Percentiles rank a stretch among this genome's conserved stretches.
Conservation (phyloP, 1,140 invertebrate genomes). For the Anadara kagoshimensis region DNA sequence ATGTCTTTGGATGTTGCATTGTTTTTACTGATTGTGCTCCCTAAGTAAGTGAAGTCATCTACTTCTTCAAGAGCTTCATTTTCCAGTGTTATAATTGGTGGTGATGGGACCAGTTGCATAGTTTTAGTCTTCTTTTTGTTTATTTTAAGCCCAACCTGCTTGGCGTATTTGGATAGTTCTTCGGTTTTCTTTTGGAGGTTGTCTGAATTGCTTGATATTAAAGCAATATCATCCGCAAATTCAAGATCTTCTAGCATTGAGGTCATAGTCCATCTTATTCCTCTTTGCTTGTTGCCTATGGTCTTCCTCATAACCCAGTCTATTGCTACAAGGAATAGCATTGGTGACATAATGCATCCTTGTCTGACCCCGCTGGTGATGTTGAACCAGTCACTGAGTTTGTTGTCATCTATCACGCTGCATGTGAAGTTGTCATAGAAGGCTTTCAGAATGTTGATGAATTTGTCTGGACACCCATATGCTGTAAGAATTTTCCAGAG, state of each 20-base stretch:
- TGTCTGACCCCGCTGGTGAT: constrained; percentile 6
- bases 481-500: constrained; percentile 6
- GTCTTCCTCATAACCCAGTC: constrained; percentile 44
- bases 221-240: constrained; percentile 32
- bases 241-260: constrained; percentile 34
- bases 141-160: constrained; percentile 14
- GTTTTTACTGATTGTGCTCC: constrained; percentile 4
- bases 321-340: constrained; percentile 19
- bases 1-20: neutral
- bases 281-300: constrained; percentile 22
- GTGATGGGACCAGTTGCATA: constrained; percentile 4
- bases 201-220: constrained; percentile 14
- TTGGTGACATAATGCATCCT: constrained; percentile 17
- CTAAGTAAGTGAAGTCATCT: constrained; percentile 10
- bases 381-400: neutral
- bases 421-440: constrained; percentile 10
- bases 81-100: neutral
- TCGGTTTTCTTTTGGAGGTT: constrained; percentile 4
- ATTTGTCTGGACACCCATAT: constrained; percentile 9
- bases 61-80: neutral
- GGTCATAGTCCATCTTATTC: constrained; percentile 31
- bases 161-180: constrained; percentile 1
- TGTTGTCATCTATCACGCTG: constrained; percentile 4
- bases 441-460: neutral
- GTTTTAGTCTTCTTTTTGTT: constrained; percentile 16